phyloP scores from a whole-genome alignment of 2,113 vertebrate genomes.

The Albula goreensis region DNA sequence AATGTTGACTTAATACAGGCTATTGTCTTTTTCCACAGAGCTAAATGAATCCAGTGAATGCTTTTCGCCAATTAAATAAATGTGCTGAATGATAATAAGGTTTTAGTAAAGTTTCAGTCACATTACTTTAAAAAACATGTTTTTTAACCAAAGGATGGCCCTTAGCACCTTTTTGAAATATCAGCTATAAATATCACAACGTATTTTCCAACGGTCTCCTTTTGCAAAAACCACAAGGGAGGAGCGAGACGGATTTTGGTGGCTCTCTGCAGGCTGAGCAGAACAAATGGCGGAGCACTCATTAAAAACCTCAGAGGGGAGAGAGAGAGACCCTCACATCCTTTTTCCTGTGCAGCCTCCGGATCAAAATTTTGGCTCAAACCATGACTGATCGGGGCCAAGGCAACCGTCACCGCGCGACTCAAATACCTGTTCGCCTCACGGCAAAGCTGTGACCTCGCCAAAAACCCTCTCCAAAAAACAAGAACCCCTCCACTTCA shows the following conservation, averaged over 20 bases:
- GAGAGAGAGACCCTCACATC: too few species aligned
- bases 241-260: background rate
- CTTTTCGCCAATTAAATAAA: background rate
- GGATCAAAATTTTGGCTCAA: background rate
- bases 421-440: background rate
- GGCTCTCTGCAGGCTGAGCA: background rate
- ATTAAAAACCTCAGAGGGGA: too few species aligned
- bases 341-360: too few species aligned
- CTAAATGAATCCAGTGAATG: background rate
- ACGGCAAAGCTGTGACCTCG: too few species aligned
- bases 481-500: too few species aligned
- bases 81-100: background rate
- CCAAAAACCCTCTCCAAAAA: too few species aligned
- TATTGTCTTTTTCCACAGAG: too few species aligned
- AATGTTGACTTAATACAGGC: background rate
- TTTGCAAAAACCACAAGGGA: too few species aligned
- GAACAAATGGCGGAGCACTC: background rate
- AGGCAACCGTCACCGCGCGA: background rate
- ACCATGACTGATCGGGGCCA: background rate
- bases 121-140: background rate
- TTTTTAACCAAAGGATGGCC: background rate
- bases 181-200: background rate
- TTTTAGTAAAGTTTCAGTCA: background rate
- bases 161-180: background rate
- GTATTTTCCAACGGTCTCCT: background rate